Evolutionary conservation across 1,140 invertebrate genomes (phyloP).

Genomic region (Drosophila pachea): DNA sequence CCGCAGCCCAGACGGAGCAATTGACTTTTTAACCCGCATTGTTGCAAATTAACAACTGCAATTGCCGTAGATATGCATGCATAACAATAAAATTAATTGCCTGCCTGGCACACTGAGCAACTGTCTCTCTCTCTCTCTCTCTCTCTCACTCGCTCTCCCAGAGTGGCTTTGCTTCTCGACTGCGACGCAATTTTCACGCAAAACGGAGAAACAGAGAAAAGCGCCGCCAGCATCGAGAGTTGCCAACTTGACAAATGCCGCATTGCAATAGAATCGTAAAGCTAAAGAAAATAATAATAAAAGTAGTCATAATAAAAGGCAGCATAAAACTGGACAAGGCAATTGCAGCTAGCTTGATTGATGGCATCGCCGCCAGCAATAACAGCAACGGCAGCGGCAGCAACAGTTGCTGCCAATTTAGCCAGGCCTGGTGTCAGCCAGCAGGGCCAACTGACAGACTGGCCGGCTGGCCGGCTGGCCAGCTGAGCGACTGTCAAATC

Average conservation of each 20-base stretch:
- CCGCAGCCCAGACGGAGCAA: constrained; percentile 60
- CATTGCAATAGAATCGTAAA: constrained; percentile 14
- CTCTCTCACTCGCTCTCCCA: too few relatives aligned
- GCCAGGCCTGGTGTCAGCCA: constrained; percentile 2
- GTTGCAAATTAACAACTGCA: constrained; percentile 46
- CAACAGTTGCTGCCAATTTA: constrained; percentile 38
- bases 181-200: constrained; percentile 47
- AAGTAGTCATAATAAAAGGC: constrained; percentile 56
- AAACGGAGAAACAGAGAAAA: constrained; percentile 18
- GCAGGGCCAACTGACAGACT: too few relatives aligned
- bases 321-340: constrained; percentile 37
- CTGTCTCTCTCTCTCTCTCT: neutral
- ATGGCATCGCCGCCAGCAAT: constrained; percentile 44
- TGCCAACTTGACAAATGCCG: constrained; percentile 56
- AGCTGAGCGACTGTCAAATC: constrained; percentile 25
- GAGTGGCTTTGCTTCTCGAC: too few relatives aligned
- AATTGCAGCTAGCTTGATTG: constrained; percentile 56
- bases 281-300: constrained; percentile 20
- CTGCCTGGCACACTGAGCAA: constrained; percentile 14
- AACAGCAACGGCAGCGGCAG: constrained; percentile 3
- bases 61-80: constrained; percentile 58
- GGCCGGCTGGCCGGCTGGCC: constrained; percentile 15
- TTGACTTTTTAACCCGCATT: constrained; percentile 71
- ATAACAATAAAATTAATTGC: constrained; percentile 69
- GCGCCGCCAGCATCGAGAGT: constrained; percentile 28